Evolutionary conservation across 2,888 invertebrate species (phyloP).

Genomic region (Ametastegia equiseti): DNA sequence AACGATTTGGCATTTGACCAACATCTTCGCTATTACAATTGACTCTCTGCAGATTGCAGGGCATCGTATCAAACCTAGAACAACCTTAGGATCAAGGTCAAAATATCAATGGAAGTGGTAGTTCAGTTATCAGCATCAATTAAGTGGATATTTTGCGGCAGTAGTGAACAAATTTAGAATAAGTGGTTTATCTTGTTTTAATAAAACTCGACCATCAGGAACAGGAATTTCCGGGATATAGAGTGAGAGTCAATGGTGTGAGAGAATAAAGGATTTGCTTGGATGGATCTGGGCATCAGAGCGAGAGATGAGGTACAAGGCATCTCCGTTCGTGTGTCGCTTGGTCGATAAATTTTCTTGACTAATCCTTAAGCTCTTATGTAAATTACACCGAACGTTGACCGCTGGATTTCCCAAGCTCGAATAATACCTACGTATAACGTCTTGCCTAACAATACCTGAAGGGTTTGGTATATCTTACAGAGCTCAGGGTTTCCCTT

Average conservation of each 20-base stretch:
- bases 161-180: not conserved
- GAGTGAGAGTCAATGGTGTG: not conserved
- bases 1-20: no score
- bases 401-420: conserved; percentile 30
- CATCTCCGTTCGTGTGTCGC: conserved; percentile 18
- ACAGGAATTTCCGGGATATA: not conserved
- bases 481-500: not conserved
- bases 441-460: not conserved
- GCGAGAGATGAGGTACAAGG: conserved; percentile 34
- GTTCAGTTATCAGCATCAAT: no score
- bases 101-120: no score
- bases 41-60: no score
- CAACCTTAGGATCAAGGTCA: no score
- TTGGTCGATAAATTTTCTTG: conserved; percentile 38
- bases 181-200: not conserved
- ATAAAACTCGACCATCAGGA: not conserved
- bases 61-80: no score
- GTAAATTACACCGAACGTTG: conserved; percentile 42
- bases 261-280: not conserved
- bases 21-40: no score
- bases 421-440: not conserved
- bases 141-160: no score
- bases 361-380: conserved; percentile 43
- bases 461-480: conserved; percentile 25
- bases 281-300: conserved; percentile 9